A percentile compares a stretch with the other conserved stretches of the same genome.
Evolutionary conservation across 2,888 invertebrate genomes (phyloP).

Genomic region (Morinoia aosen): DNA sequence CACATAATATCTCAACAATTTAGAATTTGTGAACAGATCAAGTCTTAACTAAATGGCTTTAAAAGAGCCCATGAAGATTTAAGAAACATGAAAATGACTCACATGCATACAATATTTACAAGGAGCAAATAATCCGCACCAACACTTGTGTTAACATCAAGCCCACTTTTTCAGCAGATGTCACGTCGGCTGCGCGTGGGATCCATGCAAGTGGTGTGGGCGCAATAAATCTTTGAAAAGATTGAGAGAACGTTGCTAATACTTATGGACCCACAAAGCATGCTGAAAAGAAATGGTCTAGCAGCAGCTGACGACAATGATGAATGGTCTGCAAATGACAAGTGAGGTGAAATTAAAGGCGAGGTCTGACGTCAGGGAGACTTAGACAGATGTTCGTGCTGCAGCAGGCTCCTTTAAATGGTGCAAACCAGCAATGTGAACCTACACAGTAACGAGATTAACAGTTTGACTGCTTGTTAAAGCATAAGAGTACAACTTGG

Average conservation of each 20-base stretch:
- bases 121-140: neutral
- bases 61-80: neutral
- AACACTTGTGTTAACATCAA: neutral
- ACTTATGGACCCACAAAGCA: neutral
- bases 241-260: neutral
- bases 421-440: neutral
- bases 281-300: neutral
- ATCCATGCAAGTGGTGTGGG: neutral
- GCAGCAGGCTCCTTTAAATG: neutral
- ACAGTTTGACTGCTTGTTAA: no score
- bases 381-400: neutral
- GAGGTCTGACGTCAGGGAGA: neutral
- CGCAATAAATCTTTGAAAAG: neutral
- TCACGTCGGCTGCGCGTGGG: neutral
- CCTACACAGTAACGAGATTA: no score
- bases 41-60: neutral
- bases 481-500: no score
- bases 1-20: no score
- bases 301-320: neutral
- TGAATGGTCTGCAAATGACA: neutral
- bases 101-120: no score
- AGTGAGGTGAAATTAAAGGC: neutral
- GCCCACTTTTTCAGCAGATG: neutral
- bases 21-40: no score
- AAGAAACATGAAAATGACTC: no score